phyloP scores from a whole-genome alignment of 2,797 vertebrate species.

The Falco peregrinus region DNA sequence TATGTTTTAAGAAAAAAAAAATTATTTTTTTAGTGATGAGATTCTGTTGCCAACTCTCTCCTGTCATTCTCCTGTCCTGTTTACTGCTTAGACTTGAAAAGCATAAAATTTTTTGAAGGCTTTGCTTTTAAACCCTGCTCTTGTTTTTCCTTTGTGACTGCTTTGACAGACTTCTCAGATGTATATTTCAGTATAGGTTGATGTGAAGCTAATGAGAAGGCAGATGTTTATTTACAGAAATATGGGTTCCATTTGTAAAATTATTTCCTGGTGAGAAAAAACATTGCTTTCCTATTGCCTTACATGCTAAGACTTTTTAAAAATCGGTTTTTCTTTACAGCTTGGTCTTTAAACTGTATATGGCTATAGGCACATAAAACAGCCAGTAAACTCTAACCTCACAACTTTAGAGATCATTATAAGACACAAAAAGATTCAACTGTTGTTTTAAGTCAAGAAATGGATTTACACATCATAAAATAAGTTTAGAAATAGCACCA shows the following conservation, averaged over 20 bases:
- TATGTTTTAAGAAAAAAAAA: neutral
- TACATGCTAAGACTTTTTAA: neutral
- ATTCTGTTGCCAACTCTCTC: neutral
- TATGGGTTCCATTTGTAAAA: conserved; percentile 39
- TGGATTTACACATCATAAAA: neutral
- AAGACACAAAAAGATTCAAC: neutral
- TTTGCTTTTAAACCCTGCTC: conserved; percentile 63
- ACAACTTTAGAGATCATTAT: neutral
- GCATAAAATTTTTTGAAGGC: conserved; percentile 45
- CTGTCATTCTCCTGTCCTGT: conserved; percentile 59
- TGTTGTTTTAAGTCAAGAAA: conserved; percentile 8
- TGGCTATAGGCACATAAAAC: conserved; percentile 7
- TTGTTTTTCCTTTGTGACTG: conserved; percentile 48
- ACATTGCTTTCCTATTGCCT: conserved; percentile 18
- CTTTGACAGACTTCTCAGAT: conserved; percentile 60
- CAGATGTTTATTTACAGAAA: conserved; percentile 52
- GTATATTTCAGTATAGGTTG: conserved; percentile 61
- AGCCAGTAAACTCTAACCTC: neutral
- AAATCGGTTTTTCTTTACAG: conserved; percentile 27
- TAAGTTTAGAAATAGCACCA: neutral
- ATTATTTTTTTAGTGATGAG: neutral
- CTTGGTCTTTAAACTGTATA: neutral
- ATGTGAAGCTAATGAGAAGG: conserved; percentile 52
- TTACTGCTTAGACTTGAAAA: conserved; percentile 48
- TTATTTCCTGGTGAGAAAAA: conserved; percentile 42